Evolutionary conservation across 2,888 invertebrate genomes (phyloP), one percentile per base, ranked within the genome.

Genomic region (Conus canariensis): DNA sequence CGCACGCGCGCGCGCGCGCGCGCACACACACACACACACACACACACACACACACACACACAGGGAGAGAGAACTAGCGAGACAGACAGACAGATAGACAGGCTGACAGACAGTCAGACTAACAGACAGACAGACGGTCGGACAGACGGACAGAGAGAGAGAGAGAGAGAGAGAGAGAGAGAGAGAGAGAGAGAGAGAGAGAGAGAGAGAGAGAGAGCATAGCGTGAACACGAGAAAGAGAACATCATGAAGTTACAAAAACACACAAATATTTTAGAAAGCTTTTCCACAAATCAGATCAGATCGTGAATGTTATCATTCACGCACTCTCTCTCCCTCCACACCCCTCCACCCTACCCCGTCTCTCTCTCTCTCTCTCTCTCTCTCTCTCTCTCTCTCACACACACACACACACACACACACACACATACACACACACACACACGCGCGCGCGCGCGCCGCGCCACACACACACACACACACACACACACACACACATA

Each of bases 11-110:
- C 77, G 25, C 77, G 16, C 77, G 5, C 77, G 16, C 30, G 16
- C 77, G 30, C 30, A 30, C 30, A 77, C 77, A 30, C 77, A 25
- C 77, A 77, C 77, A 77, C 77, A 77, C 77, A 74, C 77, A 77
- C 77, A 77, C 77, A 77, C 77, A 77, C 19, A 70, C 19, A 70
- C 30, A 30, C 30, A 30, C 30, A 30, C 30, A 30, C 30, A 30
- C 30, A 30, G 30, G 22, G 22, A 74, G n/a, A 70, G 74, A 74
- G 74, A 19, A 30, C 30, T 30, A 30, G n/a, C 0, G n/a, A 74
- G 74, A n/a, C 4, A 74, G n/a, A n/a, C 6, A 74, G n/a, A 74
- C 7, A 74, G 74, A 74, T 5, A 74, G 74, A 74, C 22, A 74
- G 74, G n/a, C 22, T n/a, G 74, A 74, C 22, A 74, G 74, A 74